Percentiles rank a stretch among this genome's conserved stretches.
phyloP scores from a whole-genome alignment of 1,140 invertebrate species.

The Aethina tumida region DNA sequence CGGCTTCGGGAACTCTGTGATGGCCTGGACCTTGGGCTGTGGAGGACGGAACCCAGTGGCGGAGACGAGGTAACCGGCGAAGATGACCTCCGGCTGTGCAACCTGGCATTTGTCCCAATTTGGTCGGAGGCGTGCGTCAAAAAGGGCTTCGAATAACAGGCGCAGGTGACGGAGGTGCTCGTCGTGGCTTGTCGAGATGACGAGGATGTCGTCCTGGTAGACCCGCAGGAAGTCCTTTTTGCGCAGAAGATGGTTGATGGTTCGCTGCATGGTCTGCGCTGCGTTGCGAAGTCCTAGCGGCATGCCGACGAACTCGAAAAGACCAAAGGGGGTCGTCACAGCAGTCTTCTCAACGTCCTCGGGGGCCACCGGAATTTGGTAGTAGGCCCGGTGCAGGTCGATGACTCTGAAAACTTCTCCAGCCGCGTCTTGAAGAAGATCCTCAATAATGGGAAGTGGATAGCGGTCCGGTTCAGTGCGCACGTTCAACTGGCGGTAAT shows the following conservation, averaged over 20 bases:
- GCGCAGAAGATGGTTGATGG: slow-evolving; percentile 25
- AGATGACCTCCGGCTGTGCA: slow-evolving; percentile 20
- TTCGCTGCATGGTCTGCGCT: slow-evolving; percentile 20
- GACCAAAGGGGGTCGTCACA: slow-evolving; percentile 17
- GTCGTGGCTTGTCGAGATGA: slow-evolving; percentile 25
- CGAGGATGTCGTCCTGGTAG: slow-evolving; percentile 34
- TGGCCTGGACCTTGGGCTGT: slow-evolving; percentile 24
- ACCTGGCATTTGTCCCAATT: slow-evolving; percentile 27
- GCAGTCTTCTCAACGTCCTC: slow-evolving; percentile 22
- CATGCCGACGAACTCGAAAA: slow-evolving; percentile 20
- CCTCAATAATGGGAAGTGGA: slow-evolving; percentile 18
- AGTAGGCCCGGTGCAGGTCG: slow-evolving; percentile 33
- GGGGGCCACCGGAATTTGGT: slow-evolving; percentile 32
- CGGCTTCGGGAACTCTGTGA: slow-evolving; percentile 14
- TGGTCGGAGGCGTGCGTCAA: slow-evolving; percentile 22
- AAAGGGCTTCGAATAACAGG: slow-evolving; percentile 21
- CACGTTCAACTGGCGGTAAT: slow-evolving; percentile 38
- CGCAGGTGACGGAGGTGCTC: slow-evolving; percentile 22
- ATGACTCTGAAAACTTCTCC: slow-evolving; percentile 35
- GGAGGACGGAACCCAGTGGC: slow-evolving; percentile 24
- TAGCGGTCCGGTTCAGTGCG: slow-evolving; percentile 31
- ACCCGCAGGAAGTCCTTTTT: slow-evolving; percentile 26
- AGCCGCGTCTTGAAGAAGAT: slow-evolving; percentile 13
- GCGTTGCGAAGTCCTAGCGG: slow-evolving; percentile 18
- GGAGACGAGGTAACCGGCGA: slow-evolving; percentile 28